Base-by-base conservation (phyloP, 2,797 vertebrate species). In the Epinephelus coioides region DNA sequence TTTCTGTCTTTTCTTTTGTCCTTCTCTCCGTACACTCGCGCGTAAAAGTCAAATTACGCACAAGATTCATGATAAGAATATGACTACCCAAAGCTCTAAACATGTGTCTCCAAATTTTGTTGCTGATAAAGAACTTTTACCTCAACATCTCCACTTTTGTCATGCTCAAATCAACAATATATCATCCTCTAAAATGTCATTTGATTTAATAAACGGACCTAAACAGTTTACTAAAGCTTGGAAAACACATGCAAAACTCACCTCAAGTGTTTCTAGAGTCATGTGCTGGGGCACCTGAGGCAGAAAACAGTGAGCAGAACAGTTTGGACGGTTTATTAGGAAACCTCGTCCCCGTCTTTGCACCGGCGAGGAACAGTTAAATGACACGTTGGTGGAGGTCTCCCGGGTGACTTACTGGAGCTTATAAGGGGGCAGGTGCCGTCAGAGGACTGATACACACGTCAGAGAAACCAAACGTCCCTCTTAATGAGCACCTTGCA, bases 391-490 rank as follows among this genome's bases (percentile, higher is more conserved):
- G 76, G 73, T 79, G 87, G 85, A 78, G 85, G 82, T 87, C 85
- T 91, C 82, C 80, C 46, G 71, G 79, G 83, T 84, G 89, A 86
- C 78, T 91, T 61, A 66, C 83, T 34, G 78, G 67, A 56, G 85
- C 85, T 95, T 95, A 92, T 94, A 95, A 91, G 61, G 87, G 86
- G 85, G 78, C 81, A 87, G 88, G 89, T 92, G 94, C 95, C 96
- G 96, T 98, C 97, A 97, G 94, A 96, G 94, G 84, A 88, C 86
- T 44, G 91, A 91, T 76, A 79, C 85, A 30, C 91, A 95, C 97
- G 98, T 98, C 97, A 98, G 95, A 96, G 94, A 75, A 92, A 89
- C 78, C 92, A 92, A 91, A 91, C 89, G 86, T 86, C 84, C 55
- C 49, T 77, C 61, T 76, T 93, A 93, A 93, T 89, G 91, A 94